phyloP scores from a whole-genome alignment of 1,140 invertebrate species.

The Drosophila varians region DNA sequence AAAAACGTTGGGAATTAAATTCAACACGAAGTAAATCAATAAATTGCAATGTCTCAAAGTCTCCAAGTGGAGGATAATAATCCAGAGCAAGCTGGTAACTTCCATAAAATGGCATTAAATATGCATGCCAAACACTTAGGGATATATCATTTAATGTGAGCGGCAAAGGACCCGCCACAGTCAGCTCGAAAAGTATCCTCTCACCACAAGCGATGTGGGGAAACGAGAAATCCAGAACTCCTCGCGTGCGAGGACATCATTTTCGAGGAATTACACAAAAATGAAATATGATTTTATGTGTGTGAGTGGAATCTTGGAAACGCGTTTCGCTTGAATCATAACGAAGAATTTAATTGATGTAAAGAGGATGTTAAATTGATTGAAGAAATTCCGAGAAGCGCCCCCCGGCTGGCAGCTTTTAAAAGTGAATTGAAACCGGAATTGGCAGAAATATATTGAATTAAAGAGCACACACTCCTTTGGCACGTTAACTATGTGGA shows the following conservation, averaged over 20 bases:
- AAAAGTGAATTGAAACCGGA: neutral
- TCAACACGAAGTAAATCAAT: slow-evolving; percentile 71
- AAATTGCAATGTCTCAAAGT: slow-evolving; percentile 63
- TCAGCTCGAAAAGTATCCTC: neutral
- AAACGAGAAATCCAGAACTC: neutral
- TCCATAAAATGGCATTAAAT: slow-evolving; percentile 67
- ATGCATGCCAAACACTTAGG: slow-evolving; percentile 49
- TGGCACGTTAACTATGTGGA: neutral
- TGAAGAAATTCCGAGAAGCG: slow-evolving; percentile 10
- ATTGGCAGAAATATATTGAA: neutral
- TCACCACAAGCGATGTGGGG: neutral
- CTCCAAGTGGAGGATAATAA: slow-evolving; percentile 10
- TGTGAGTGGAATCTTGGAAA: slow-evolving; percentile 2
- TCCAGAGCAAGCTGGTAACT: slow-evolving; percentile 15
- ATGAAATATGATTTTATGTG: slow-evolving; percentile 24
- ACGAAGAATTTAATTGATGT: slow-evolving; percentile 12
- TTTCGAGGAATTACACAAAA: slow-evolving; percentile 20
- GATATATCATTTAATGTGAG: slow-evolving; percentile 19
- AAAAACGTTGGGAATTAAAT: slow-evolving; percentile 55
- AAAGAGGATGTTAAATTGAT: slow-evolving; percentile 3
- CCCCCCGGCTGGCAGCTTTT: neutral
- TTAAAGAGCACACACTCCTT: neutral
- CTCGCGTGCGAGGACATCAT: slow-evolving; percentile 7
- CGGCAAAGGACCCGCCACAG: neutral
- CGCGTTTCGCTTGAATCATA: slow-evolving; percentile 1